These are phyloP conservation scores for Hyles euphorbiae DNA, from an alignment of 1,140 invertebrate species.

Conservation along the genomic window DNA sequence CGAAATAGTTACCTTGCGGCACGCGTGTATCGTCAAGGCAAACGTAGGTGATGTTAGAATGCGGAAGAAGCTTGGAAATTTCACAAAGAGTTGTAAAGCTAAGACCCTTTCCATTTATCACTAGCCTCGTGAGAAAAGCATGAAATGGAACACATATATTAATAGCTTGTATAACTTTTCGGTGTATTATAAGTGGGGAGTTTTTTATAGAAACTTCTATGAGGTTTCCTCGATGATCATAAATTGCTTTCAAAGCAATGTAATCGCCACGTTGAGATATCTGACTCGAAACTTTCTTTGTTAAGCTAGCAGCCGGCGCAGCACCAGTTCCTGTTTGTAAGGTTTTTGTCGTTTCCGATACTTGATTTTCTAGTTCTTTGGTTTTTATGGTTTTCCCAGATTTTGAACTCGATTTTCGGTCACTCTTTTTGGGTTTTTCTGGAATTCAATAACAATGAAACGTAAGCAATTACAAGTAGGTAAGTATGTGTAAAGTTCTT, in stretches of 20 bases:
- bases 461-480: too few species aligned
- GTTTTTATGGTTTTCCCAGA: background rate
- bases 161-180: conserved; percentile 35
- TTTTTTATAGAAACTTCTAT: conserved; percentile 27
- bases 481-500: too few species aligned
- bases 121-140: conserved; percentile 21
- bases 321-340: background rate
- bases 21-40: conserved; percentile 35
- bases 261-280: background rate
- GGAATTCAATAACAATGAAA: background rate
- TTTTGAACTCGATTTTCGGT: conserved; percentile 1
- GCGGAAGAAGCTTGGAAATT: conserved; percentile 33
- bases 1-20: conserved; percentile 32
- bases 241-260: conserved; percentile 32
- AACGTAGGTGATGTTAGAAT: conserved; percentile 38
- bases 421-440: background rate
- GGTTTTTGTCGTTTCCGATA: background rate
- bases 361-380: background rate
- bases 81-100: conserved; percentile 22
- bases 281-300: background rate
- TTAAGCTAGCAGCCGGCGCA: background rate
- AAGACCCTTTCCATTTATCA: conserved; percentile 22
- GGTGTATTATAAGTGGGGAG: conserved; percentile 17
- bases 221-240: conserved; percentile 26
- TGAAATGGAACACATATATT: conserved; percentile 40